Base-by-base conservation (phyloP, 2,797 vertebrate genomes). In the Neosilurus hyrtlii region DNA sequence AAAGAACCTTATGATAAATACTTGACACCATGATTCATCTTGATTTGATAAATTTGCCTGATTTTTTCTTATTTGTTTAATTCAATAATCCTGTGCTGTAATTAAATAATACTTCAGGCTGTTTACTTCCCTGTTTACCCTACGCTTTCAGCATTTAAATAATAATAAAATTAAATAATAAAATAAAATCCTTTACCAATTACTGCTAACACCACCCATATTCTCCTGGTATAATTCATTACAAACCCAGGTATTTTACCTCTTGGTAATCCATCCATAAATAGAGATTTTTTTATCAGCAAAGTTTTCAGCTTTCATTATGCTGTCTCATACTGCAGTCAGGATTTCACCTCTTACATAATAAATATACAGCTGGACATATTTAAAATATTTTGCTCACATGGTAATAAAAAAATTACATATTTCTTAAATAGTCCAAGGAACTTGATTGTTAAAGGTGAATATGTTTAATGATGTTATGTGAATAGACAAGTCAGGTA, bases 221-320 rank as follows among this genome's bases (percentile, higher is more conserved):
- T 26, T 63, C 15, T 52, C 12, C 10, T 59, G 56, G 56, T 11
- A 76, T n/a, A 61, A 4, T 18, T 75, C 61, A 74, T 87, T 65
- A 71, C 49, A 80, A 68, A 83, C 79, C 72, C 62, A 72, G 75
- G 59, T 83, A 79, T 67, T 51, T 9, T 57, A 30, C 30, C 30
- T 30, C 30, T 30, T 30, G 30, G 30, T 30, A 57, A 80, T 82
- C 72, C 75, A 30, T 24, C 71, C 52, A 67, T 77, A 86, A 83
- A 87, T 57, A 62, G 30, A 70, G 61, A 30, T 71, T 49, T 30
- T 75, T 37, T 70, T 43, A 59, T 68, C 57, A 24, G 11, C 49
- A n/a, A 43, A 68, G 51, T 37, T 51, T 37, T 20, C 30, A 26
- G 73, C 30, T 67, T 22, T 30, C 24, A 56, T 56, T 30, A 20